Evolutionary conservation across 2,113 vertebrate species (phyloP), one percentile per base, ranked within the genome.

Genomic region (Chroicocephalus ridibundus): DNA sequence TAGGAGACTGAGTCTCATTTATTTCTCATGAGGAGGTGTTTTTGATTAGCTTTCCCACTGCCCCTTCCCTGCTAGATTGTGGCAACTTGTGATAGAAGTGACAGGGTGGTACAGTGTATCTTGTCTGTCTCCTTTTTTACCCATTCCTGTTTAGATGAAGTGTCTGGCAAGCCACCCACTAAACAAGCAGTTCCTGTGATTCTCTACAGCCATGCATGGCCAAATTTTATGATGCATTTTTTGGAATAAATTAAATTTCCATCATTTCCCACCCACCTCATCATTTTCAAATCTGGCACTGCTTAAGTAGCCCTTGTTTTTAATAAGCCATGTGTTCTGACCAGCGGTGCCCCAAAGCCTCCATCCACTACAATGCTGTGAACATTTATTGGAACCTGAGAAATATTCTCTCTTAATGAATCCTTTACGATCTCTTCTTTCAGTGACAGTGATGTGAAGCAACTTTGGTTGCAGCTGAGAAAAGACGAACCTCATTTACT

Each of bases 401-500:
- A 81, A 77, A n/a, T 70, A 21, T 42, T 49, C 17, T 54, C 10
- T 52, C 27, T 36, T 89, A 91, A 86, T 64, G 6, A 61, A 64
- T 74, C 7, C 65, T 82, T 94, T 82, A 38, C 69, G 40, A 57
- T 54, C 10, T 92, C 36, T 95, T 86, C 29, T 94, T 46, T 68
- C 94, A 99, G 99, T 42, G 98, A 98, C 71, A 98, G 77, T 32
- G 98, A 98, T 32, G 96, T 99, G 82, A 99, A 98, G 55, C 97
- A 98, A 57, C 98, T 99, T 74, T 99, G 99, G 99, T 95, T 98
- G 25, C 98, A 98, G 91, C 97, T 99, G 68, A 98, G 97, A 49
- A 98, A 97, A 46, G 99, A 99, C 0, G 98, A 99, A 40, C 99
- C 99, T 24, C 98, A 98, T 70, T 98, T 99, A 61, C 97, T 99